Evolutionary conservation across 1,140 invertebrate species (phyloP).

Genomic region (Pachyrhynchus sulphureomaculatus): DNA sequence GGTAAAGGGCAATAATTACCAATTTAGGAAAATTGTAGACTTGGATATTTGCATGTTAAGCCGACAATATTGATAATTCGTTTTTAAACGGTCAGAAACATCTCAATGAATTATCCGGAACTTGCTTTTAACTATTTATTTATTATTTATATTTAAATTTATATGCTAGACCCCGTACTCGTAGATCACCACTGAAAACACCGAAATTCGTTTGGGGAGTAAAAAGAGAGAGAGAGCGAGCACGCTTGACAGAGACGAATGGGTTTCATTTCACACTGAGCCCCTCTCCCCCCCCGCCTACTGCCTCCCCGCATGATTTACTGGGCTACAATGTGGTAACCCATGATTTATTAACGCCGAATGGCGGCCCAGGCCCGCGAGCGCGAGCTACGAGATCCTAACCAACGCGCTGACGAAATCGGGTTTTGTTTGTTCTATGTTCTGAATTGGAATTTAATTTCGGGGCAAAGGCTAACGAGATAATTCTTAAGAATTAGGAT

Average conservation of each 20-base stretch:
- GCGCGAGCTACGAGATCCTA: conserved; percentile 27
- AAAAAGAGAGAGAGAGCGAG: conserved; percentile 49
- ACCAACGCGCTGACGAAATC: conserved; percentile 22
- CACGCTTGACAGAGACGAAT: conserved; percentile 51
- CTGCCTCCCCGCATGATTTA: conserved; percentile 60
- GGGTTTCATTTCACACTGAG: conserved; percentile 59
- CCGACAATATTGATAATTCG: too few relatives aligned
- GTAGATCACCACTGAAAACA: conserved; percentile 23
- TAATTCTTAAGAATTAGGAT: too few relatives aligned
- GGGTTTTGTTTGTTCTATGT: conserved; percentile 18
- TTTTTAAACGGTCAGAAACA: too few relatives aligned
- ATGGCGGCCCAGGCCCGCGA: conserved; percentile 49
- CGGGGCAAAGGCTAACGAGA: background rate
- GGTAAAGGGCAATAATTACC: too few relatives aligned
- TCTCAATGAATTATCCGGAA: too few relatives aligned
- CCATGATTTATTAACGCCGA: conserved; percentile 62
- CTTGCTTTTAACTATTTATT: too few relatives aligned
- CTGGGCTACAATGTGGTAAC: conserved; percentile 68
- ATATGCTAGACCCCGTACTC: background rate
- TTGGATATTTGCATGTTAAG: too few relatives aligned
- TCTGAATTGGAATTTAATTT: conserved; percentile 23
- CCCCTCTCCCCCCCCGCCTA: conserved; percentile 41
- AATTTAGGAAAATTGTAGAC: too few relatives aligned
- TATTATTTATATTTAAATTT: too few relatives aligned
- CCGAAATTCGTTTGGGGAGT: conserved; percentile 27